Base-by-base conservation (phyloP, 2,113 vertebrate species). In the Nettapus auritus region DNA sequence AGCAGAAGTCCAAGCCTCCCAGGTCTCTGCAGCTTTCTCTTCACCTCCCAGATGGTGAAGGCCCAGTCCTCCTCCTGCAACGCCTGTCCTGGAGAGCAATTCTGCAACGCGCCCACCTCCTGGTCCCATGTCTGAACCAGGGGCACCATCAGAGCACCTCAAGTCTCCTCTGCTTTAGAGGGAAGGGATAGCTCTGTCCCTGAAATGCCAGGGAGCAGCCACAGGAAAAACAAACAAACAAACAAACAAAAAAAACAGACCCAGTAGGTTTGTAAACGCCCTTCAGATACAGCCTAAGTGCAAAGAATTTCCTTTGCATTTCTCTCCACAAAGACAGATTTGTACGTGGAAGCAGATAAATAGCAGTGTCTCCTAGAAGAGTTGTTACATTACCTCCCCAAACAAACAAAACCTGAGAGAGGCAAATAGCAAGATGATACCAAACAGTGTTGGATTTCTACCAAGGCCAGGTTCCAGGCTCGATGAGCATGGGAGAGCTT, bases 1-100 rank as follows among this genome's bases (percentile, higher is more conserved):
- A 22, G 55, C 34, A 1, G 1, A 15, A 3, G 1, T 4, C 1
- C 0, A 36, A 1, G 3, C 16, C 21, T 18, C 16, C 63, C n/a
- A 2, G 0, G 40, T 1, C 57, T 6, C 33, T 1, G 3, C 3
- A n/a, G 56, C 31, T n/a, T 11, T 20, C 42, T 26, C 44, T 19
- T 11, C 1, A 0, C 2, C 29, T 16, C 36, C 55, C 23, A 6
- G 23, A 13, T 2, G 23, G 63, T 1, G 0, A 31, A 22, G 56
- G 16, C 10, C 23, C 53, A 29, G 23, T 9, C 23, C 0, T 4
- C 38, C 53, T 8, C 19, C 1, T 2, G 29, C 38, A 15, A 26
- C 9, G 16, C 29, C n/a, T 3, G 3, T 8, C 22, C 21, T 0
- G 2, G 23, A 11, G 36, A 53, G 46, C n/a, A 2, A 8, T 6